Percentiles rank a stretch among this genome's conserved stretches.
phyloP scores from a whole-genome alignment of 2,888 invertebrate genomes.

The Disparrhopalites patrizii region DNA sequence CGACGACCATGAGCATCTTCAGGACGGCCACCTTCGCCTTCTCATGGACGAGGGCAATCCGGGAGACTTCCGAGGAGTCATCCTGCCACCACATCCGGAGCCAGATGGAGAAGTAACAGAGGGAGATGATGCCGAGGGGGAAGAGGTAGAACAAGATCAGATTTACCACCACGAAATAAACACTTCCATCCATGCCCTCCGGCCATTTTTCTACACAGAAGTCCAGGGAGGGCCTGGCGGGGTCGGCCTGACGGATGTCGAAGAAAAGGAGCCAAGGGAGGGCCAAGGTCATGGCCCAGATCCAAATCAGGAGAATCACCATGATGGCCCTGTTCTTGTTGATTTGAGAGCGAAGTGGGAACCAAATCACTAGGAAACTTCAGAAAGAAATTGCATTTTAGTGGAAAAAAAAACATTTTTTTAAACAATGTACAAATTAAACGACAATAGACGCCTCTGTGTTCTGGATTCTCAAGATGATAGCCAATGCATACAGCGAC shows the following conservation, averaged over 20 bases:
- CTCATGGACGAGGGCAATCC: conserved; percentile 50
- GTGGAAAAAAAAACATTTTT: too few relatives aligned
- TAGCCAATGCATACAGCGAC: too few relatives aligned
- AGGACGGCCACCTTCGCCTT: conserved; percentile 51
- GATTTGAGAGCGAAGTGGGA: conserved; percentile 62
- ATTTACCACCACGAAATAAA: conserved; percentile 57
- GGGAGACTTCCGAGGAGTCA: conserved; percentile 49
- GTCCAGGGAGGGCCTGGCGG: conserved; percentile 60
- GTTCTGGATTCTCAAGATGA: too few relatives aligned
- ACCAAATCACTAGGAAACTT: conserved; percentile 55
- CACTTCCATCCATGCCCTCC: conserved; percentile 51
- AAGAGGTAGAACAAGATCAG: conserved; percentile 57
- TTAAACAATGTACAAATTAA: too few relatives aligned
- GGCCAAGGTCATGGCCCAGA: neutral
- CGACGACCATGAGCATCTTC: conserved; percentile 58
- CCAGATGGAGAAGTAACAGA: conserved; percentile 57
- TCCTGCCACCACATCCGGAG: conserved; percentile 53
- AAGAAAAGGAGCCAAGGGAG: conserved; percentile 18
- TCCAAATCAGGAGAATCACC: conserved; percentile 5
- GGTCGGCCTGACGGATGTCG: conserved; percentile 5
- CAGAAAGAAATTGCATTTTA: too few relatives aligned
- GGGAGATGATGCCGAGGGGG: conserved; percentile 56
- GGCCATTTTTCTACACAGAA: conserved; percentile 58
- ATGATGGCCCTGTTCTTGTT: conserved; percentile 75
- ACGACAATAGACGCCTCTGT: too few relatives aligned